phyloP scores from a whole-genome alignment of 2,113 vertebrate species.

The Tor tambroides region DNA sequence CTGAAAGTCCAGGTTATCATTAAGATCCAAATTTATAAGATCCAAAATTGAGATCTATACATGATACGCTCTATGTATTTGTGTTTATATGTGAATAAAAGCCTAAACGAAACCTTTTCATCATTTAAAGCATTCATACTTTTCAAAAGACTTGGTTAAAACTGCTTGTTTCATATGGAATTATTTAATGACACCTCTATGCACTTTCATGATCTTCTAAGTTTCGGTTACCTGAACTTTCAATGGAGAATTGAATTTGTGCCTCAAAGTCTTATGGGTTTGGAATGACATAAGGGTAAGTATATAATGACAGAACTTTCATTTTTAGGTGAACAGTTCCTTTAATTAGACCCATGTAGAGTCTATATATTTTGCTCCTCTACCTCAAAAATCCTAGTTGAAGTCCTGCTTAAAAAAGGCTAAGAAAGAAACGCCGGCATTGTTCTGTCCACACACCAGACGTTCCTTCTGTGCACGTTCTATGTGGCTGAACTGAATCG shows the following conservation, averaged over 20 bases:
- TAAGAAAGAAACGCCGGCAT: background rate
- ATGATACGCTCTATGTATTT: background rate
- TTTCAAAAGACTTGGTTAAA: background rate
- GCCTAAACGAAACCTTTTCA: background rate
- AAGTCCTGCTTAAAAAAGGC: background rate
- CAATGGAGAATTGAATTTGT: background rate
- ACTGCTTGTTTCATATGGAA: background rate
- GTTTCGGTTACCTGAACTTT: background rate
- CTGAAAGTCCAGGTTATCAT: background rate
- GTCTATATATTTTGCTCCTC: background rate
- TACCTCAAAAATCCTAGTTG: background rate
- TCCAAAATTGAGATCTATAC: background rate
- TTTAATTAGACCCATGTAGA: background rate
- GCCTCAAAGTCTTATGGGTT: background rate
- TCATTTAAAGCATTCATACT: background rate
- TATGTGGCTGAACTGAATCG: constrained; percentile 31
- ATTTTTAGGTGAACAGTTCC: background rate
- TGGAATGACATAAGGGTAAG: background rate
- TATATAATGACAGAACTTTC: background rate
- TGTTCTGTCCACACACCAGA: constrained; percentile 28
- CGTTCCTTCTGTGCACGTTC: constrained; percentile 35
- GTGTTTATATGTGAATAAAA: background rate
- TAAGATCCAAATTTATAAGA: background rate
- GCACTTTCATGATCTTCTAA: background rate
- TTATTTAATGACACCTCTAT: background rate